Evolutionary conservation across 2,113 vertebrate genomes (phyloP).

Genomic region (Dicentrarchus labrax): DNA sequence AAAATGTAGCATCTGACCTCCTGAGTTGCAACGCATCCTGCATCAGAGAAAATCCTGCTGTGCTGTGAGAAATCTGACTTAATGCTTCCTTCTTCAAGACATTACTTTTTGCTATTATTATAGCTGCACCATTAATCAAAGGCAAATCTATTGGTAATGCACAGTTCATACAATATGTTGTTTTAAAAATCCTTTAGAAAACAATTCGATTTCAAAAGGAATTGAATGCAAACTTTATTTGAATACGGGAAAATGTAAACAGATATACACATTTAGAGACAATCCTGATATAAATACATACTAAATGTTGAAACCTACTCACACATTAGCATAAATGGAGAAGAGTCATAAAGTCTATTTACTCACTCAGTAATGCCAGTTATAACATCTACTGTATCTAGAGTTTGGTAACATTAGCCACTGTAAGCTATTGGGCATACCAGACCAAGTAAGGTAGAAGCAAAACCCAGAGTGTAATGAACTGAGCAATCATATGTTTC

Average conservation of each 20-base stretch:
- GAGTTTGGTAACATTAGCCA: neutral
- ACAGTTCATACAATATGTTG: neutral
- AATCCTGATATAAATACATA: neutral
- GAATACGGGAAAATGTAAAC: neutral
- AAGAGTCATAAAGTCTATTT: neutral
- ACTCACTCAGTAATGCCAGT: neutral
- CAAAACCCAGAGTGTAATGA: neutral
- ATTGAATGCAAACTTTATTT: neutral
- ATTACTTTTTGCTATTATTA: slow-evolving; percentile 7
- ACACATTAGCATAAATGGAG: neutral
- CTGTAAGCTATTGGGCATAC: neutral
- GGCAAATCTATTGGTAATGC: neutral
- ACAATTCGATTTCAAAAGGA: neutral
- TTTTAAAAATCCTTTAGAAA: neutral
- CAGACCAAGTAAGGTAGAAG: neutral
- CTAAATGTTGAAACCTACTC: neutral
- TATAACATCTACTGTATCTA: neutral
- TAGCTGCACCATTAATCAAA: neutral
- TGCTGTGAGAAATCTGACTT: slow-evolving; percentile 8
- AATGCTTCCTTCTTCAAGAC: slow-evolving; percentile 8
- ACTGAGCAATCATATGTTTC: neutral
- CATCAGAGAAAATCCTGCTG: slow-evolving; percentile 39
- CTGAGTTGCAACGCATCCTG: slow-evolving; percentile 40
- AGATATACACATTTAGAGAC: neutral
- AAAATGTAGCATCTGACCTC: slow-evolving; percentile 37